phyloP scores from a whole-genome alignment of 1,140 invertebrate species.

The Batillaria attramentaria region DNA sequence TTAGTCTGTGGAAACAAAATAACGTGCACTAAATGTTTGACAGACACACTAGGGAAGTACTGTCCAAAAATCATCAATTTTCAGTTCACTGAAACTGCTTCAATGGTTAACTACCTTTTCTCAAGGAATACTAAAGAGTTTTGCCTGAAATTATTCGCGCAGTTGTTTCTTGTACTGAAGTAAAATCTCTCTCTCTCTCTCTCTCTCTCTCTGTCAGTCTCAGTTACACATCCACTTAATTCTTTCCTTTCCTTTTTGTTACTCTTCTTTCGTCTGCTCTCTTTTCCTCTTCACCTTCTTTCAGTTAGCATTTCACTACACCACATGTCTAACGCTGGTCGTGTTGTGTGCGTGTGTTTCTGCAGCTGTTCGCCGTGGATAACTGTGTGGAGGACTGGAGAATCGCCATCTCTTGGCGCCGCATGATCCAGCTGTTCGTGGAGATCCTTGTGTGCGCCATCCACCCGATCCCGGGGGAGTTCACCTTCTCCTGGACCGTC shows the following conservation, averaged over 20 bases:
- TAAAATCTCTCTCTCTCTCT: neutral
- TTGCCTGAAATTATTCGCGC: too few relatives aligned
- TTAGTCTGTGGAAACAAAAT: too few relatives aligned
- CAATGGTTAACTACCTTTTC: too few relatives aligned
- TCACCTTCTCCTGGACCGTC: slow-evolving; percentile 89
- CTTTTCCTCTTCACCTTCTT: neutral
- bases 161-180: neutral
- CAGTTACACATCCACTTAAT: neutral
- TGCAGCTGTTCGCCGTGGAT: slow-evolving; percentile 69
- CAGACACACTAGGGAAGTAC: too few relatives aligned
- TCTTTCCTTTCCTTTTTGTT: neutral
- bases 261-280: neutral
- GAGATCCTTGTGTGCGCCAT: slow-evolving; percentile 96
- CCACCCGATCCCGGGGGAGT: slow-evolving; percentile 97
- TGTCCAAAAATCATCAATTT: too few relatives aligned
- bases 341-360: slow-evolving; percentile 17
- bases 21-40: too few relatives aligned
- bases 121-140: too few relatives aligned
- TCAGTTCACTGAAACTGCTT: too few relatives aligned
- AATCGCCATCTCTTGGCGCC: slow-evolving; percentile 98
- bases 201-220: neutral
- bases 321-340: neutral
- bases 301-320: neutral
- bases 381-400: slow-evolving; percentile 99
- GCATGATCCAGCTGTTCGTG: slow-evolving; percentile 92